Conservation (phyloP, 2,797 vertebrate species). For the Tapera naevia region DNA sequence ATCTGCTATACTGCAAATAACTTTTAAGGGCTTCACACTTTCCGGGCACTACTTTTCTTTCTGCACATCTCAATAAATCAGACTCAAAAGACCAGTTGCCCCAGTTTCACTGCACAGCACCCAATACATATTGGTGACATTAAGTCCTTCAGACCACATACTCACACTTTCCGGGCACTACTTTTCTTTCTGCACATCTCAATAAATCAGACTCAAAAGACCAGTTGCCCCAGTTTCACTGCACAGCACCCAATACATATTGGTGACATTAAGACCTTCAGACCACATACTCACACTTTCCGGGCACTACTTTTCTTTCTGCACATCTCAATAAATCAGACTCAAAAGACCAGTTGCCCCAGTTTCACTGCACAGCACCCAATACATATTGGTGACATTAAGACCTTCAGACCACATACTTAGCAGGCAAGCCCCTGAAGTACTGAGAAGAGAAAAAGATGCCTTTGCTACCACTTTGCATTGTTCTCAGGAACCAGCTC, state of each 20-base stretch:
- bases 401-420: background rate
- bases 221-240: background rate
- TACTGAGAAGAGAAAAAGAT: background rate
- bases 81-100: background rate
- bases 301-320: background rate
- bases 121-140: background rate
- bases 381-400: background rate
- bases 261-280: background rate
- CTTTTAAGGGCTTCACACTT: background rate
- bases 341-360: background rate
- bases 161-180: background rate
- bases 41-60: background rate
- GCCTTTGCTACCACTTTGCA: background rate
- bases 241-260: background rate
- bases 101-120: background rate
- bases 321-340: background rate
- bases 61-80: background rate
- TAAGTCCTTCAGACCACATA: background rate
- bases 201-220: background rate
- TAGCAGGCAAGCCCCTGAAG: background rate
- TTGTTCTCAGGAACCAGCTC: background rate
- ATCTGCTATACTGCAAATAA: background rate
- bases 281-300: background rate
- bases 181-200: background rate
- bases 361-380: background rate